Percentiles rank a stretch among this genome's conserved stretches.
phyloP scores from a whole-genome alignment of 2,888 invertebrate genomes.

The Phengaris arion region DNA sequence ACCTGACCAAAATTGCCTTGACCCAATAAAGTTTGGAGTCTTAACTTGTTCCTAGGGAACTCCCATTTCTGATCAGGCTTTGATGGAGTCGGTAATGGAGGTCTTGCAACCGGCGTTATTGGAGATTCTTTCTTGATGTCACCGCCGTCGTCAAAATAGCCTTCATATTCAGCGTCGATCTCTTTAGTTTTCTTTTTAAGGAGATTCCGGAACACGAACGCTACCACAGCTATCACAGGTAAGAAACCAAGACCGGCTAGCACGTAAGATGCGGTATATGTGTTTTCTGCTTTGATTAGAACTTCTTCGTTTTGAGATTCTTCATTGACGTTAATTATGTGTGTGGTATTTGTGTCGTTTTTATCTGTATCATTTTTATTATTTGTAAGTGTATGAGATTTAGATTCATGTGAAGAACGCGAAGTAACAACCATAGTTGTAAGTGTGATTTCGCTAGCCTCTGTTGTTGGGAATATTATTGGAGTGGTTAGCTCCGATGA shows the following conservation, averaged over 20 bases:
- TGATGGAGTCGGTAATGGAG: conserved; percentile 74
- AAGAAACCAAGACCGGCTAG: conserved; percentile 81
- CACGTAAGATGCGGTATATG: conserved; percentile 81
- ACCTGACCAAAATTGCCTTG: conserved; percentile 93
- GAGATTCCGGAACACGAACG: conserved; percentile 77
- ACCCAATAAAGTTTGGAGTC: conserved; percentile 88
- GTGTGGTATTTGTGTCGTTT: conserved; percentile 49
- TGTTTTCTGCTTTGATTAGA: conserved; percentile 78
- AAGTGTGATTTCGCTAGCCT: conserved; percentile 48
- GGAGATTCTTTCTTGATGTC: conserved; percentile 74
- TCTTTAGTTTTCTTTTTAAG: conserved; percentile 78
- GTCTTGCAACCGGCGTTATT: conserved; percentile 77
- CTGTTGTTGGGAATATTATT: conserved; percentile 35
- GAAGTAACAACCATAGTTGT: conserved; percentile 66
- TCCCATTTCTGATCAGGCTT: conserved; percentile 84
- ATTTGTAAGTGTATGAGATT: conserved; percentile 48
- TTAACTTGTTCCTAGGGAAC: conserved; percentile 87
- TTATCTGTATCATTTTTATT: conserved; percentile 45
- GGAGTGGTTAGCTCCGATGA: conserved; percentile 37
- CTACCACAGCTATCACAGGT: conserved; percentile 79
- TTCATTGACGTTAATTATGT: conserved; percentile 45
- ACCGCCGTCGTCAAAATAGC: conserved; percentile 80
- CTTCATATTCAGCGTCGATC: conserved; percentile 80
- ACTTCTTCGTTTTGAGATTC: conserved; percentile 73
- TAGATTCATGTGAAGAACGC: conserved; percentile 65